phyloP scores from a whole-genome alignment of 1,140 invertebrate species.

The Chironomus tepperi region DNA sequence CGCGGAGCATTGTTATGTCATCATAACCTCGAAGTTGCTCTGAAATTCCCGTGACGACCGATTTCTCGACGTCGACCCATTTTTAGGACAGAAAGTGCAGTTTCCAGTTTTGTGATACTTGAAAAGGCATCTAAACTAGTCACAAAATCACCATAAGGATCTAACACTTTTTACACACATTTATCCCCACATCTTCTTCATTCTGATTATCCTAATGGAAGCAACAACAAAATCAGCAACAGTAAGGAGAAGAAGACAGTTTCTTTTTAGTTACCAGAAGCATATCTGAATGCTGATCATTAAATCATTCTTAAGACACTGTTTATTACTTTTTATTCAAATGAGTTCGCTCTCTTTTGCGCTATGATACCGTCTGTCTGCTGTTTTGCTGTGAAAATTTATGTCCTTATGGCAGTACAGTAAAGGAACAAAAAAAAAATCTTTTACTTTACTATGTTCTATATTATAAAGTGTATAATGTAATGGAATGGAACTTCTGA shows the following conservation, averaged over 20 bases:
- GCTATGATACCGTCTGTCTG: constrained; percentile 19
- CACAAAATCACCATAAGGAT: no score
- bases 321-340: constrained; percentile 23
- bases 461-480: no score
- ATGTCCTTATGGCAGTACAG: not conserved
- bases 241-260: not conserved
- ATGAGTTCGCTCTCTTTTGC: constrained; percentile 11
- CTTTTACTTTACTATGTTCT: not conserved
- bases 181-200: not conserved
- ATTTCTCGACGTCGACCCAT: no score
- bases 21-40: no score
- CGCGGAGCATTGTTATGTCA: no score
- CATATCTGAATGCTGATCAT: not conserved
- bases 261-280: no score
- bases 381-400: not conserved
- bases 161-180: no score
- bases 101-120: no score
- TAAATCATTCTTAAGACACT: constrained; percentile 23
- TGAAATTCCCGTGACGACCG: no score
- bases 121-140: no score
- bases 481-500: not conserved
- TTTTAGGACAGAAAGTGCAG: no score
- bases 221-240: not conserved
- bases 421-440: not conserved
- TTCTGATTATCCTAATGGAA: constrained; percentile 18